Evolutionary conservation across 1,140 invertebrate species (phyloP).

Genomic region (Trinorchestia longiramus): DNA sequence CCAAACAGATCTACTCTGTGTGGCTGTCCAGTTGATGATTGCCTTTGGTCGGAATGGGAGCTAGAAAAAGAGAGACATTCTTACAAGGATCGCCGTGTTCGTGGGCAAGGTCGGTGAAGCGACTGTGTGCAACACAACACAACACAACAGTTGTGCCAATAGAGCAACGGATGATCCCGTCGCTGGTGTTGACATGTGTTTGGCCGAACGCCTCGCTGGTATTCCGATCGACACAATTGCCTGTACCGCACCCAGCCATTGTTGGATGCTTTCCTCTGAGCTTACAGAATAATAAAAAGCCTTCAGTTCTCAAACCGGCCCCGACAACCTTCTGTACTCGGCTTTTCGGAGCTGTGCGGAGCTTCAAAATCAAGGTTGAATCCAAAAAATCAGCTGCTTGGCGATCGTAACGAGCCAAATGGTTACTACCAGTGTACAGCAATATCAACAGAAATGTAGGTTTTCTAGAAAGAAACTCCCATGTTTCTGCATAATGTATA

Average conservation of each 20-base stretch:
- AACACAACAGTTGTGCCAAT: slow-evolving; percentile 20
- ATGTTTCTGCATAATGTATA: not conserved
- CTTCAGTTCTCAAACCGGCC: not conserved
- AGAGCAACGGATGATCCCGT: slow-evolving; percentile 25
- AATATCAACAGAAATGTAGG: not conserved
- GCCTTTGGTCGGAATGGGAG: not conserved
- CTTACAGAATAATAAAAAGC: slow-evolving; percentile 2
- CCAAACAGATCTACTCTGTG: not conserved
- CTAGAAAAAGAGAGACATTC: slow-evolving; percentile 33
- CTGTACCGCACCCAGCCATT: not conserved
- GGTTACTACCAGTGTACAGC: not conserved
- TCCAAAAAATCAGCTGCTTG: not conserved
- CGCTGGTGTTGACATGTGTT: slow-evolving; percentile 42
- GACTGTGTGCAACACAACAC: not conserved
- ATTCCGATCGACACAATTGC: not conserved
- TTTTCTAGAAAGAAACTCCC: not conserved
- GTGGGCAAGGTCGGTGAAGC: not conserved
- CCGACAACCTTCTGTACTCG: not conserved
- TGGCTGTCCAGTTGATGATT: not conserved
- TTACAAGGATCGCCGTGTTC: not conserved
- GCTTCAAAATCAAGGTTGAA: not conserved
- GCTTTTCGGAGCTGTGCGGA: not conserved
- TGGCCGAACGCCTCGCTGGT: slow-evolving; percentile 29
- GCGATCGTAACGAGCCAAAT: not conserved
- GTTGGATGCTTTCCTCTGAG: not conserved